Evolutionary conservation across 2,888 invertebrate species (phyloP), one percentile per base, ranked within the genome.

Genomic region (Plagodis dolabraria): DNA sequence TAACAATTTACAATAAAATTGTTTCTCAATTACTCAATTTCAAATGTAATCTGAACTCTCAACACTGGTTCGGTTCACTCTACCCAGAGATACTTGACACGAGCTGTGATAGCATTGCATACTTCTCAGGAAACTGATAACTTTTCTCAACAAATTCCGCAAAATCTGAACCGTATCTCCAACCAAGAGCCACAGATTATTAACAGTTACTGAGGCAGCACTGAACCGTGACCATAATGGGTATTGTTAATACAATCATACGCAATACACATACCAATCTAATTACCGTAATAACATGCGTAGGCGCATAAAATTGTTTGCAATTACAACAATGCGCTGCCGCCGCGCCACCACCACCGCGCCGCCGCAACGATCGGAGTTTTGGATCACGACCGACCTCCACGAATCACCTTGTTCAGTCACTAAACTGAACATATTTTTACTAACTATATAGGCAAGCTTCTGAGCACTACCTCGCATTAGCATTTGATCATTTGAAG

Each of bases 361-460:
- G n/a, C 40, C 8, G 40, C 10, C 40, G 40, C 10, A 8, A 10
- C 40, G 40, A 10, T 40, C 40, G 40, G 10, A 10, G 10, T 40
- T 44, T 12, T n/a, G 38, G 57, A 56, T 64, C 65, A 65, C 63
- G 66, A 62, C 11, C 45, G 55, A 38, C 63, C 66, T 66, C 61
- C 54, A 22, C 12, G 34, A 9, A 53, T 54, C n/a, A 53, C 56
- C 48, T 47, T 35, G 35, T 11, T 38, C n/a, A n/a, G n/a, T n/a
- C 53, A 33, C 40, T 55, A 53, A 56, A 49, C 55, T 55, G 6
- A 5, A 22, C 22, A 22, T 22, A 4, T 22, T 22, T 22, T 22
- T 22, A 22, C 4, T 22, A 22, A n/a, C n/a, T 22, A 2, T 22
- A 22, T 22, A 22, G 22, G 22, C 22, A 2, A 22, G 2, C 22